Evolutionary conservation across 2,888 invertebrate species (phyloP), one percentile per base, ranked within the genome.

Genomic region (Palloptera scutellata): DNA sequence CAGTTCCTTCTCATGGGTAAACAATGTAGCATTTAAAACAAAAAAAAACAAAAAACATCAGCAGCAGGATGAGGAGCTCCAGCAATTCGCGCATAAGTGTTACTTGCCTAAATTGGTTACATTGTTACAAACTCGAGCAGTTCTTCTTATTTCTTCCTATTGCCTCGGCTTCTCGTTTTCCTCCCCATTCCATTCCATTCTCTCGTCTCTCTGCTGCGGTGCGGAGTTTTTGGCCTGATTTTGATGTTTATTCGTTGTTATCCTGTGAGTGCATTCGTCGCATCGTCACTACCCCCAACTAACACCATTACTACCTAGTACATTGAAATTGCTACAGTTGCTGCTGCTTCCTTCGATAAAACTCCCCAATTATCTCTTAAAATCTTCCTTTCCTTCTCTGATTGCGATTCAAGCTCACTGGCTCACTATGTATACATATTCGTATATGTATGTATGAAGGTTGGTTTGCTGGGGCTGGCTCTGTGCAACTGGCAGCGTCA

Each of bases 151-250:
- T n/a, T n/a, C 6, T 30, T 30, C 30, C 6, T 2, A 4, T 1
- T 2, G 48, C 48, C 48, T 48, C 12, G 15, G 15, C 15, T n/a
- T n/a, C n/a, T 48, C 15, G 11, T 0, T 48, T n/a, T 48, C 11
- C 12, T 11, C 30, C 48, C 48, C 13, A n/a, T 1, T 15, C 12
- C 48, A 48, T 48, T 48, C 10, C 1, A 13, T 5, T 48, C 1
- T 48, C 48, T 45, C 45, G 10, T 45, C 13, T 1, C 10, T 15
- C 48, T 48, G n/a, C n/a, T n/a, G n/a, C n/a, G n/a, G n/a, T n/a
- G n/a, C n/a, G n/a, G n/a, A n/a, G 45, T n/a, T 69, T 72, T 62
- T 61, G 61, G 69, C 66, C 66, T 62, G 72, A 48, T 60, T 60
- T 20, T 45, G 60, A 60, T 60, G 60, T 60, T 60, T 60, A 60